These are phyloP conservation scores for Sebastolobus alascanus DNA, from an alignment of 2,797 vertebrate genomes.

Conservation along the genomic window DNA sequence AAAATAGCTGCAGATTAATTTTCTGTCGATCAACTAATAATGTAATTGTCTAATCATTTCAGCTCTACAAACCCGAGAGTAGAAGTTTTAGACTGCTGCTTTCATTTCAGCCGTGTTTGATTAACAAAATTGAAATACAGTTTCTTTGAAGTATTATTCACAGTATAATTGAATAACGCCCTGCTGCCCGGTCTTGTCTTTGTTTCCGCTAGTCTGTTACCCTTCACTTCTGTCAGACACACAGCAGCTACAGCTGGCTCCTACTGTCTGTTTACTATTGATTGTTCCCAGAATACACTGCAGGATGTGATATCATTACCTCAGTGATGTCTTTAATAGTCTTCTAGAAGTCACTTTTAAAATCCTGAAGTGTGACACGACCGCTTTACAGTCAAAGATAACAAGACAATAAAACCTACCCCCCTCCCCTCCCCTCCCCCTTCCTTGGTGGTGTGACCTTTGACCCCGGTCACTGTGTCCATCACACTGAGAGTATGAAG, in stretches of 20 bases:
- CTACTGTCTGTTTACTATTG: constrained; percentile 35
- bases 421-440: rapidly evolving
- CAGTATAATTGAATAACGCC: not conserved
- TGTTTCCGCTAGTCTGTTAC: not conserved
- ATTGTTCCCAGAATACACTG: constrained; percentile 44
- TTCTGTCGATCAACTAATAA: not conserved
- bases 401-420: not conserved
- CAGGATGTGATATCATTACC: constrained; percentile 12
- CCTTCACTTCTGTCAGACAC: not conserved
- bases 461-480: constrained; percentile 12
- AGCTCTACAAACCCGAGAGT: not conserved
- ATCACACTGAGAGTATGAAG: not conserved
- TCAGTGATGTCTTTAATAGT: not conserved
- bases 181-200: not conserved
- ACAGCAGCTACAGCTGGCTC: constrained; percentile 14
- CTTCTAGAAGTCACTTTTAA: constrained; percentile 20
- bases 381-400: not conserved
- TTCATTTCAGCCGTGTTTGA: not conserved
- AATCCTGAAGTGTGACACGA: not conserved
- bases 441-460: not conserved
- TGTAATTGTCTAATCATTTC: not conserved
- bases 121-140: not conserved
- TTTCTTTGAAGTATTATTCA: not conserved
- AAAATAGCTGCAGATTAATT: not conserved
- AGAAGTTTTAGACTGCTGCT: not conserved